Evolutionary conservation across 1,140 invertebrate species (phyloP).

Genomic region (Drosophila kanapiae): DNA sequence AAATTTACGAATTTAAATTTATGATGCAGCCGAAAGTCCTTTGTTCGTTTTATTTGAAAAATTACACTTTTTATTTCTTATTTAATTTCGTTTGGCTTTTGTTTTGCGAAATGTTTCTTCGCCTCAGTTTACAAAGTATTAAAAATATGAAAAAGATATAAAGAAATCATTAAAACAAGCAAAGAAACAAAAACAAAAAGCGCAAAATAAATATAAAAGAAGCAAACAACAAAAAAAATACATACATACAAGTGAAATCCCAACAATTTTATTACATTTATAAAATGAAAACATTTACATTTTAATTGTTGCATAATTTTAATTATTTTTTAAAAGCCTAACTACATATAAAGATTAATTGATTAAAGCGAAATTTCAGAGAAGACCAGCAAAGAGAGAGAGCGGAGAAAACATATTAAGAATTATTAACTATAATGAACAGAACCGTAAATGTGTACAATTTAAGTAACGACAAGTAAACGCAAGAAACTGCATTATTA

Average conservation of each 20-base stretch:
- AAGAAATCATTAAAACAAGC: conserved; percentile 29
- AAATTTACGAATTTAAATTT: conserved; percentile 84
- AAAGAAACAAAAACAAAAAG: conserved; percentile 59
- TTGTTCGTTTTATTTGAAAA: conserved; percentile 55
- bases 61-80: conserved; percentile 31
- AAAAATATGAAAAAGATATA: conserved; percentile 47
- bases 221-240: conserved; percentile 29
- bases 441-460: conserved; percentile 50
- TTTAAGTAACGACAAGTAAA: conserved; percentile 40
- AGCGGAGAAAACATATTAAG: conserved; percentile 36
- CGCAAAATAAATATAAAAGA: conserved; percentile 30
- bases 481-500: conserved; percentile 50
- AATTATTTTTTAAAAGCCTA: conserved; percentile 80
- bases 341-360: conserved; percentile 57
- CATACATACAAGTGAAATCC: conserved; percentile 59
- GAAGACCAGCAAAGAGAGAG: conserved; percentile 20
- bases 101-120: conserved; percentile 65
- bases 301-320: conserved; percentile 84
- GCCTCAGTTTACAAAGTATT: conserved; percentile 76
- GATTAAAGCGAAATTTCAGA: conserved; percentile 56
- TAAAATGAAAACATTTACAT: conserved; percentile 83
- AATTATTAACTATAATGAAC: conserved; percentile 45
- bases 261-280: conserved; percentile 84
- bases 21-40: conserved; percentile 49
- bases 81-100: conserved; percentile 27